Conservation (phyloP, 2,797 vertebrate species). For the Neomorphus geoffroyi region DNA sequence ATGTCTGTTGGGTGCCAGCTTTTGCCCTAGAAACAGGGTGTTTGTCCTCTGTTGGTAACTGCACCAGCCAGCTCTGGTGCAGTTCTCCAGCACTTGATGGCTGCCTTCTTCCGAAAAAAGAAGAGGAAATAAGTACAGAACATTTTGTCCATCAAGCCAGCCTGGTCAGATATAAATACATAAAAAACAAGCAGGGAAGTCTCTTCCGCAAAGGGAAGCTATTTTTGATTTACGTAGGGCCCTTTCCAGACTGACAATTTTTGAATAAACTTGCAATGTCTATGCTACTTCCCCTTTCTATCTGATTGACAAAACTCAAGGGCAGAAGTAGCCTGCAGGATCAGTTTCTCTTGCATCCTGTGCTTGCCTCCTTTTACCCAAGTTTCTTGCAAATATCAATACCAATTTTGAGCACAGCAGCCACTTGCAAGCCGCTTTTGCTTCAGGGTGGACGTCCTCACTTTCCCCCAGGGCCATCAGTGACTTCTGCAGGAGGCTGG, state of each 20-base stretch:
- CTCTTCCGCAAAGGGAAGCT: constrained; percentile 28
- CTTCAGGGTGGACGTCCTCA: neutral
- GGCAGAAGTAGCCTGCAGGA: neutral
- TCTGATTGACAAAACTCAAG: neutral
- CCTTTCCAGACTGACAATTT: constrained; percentile 29
- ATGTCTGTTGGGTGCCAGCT: neutral
- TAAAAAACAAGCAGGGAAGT: constrained; percentile 39
- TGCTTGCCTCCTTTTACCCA: fast-evolving
- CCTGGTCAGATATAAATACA: constrained; percentile 60
- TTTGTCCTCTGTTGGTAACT: fast-evolving
- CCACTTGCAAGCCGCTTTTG: neutral
- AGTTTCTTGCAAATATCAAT: neutral
- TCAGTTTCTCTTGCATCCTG: neutral
- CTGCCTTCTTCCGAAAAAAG: neutral
- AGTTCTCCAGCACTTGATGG: neutral
- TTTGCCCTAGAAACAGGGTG: constrained; percentile 12
- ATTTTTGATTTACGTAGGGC: constrained; percentile 26
- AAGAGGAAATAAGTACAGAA: constrained; percentile 44
- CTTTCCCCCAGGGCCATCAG: neutral
- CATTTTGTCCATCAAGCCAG: constrained; percentile 44
- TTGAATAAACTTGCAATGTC: neutral
- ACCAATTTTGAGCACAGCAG: neutral
- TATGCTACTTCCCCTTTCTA: constrained; percentile 12
- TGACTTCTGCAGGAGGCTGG: neutral
- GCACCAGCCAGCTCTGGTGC: neutral